phyloP scores from a whole-genome alignment of 2,113 vertebrate species.

The Pogonocichla stellata region DNA sequence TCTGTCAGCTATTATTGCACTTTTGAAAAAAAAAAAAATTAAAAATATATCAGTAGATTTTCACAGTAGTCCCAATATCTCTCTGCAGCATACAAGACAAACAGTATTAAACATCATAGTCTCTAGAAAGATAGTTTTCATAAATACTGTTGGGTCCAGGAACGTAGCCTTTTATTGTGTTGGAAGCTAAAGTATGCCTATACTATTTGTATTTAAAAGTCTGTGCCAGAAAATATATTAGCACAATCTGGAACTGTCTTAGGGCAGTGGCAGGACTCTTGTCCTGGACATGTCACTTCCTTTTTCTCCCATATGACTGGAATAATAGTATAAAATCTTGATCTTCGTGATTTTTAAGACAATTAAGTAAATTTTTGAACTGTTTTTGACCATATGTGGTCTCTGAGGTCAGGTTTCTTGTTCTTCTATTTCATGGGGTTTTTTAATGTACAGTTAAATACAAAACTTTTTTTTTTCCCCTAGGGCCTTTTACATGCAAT shows the following conservation, averaged over 20 bases:
- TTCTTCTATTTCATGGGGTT: not conserved
- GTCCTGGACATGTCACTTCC: not conserved
- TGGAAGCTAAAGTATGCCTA: not conserved
- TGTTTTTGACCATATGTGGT: not conserved
- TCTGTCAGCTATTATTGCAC: not conserved
- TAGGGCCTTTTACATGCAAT: not conserved
- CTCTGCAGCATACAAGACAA: not conserved
- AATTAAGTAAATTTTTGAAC: not conserved
- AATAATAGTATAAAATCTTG: not conserved
- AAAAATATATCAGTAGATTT: not conserved
- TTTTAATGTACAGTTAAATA: not conserved
- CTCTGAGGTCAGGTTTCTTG: not conserved
- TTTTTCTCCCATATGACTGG: not conserved
- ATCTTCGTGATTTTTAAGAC: not conserved
- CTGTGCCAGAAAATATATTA: not conserved
- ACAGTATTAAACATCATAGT: not conserved
- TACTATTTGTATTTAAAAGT: not conserved
- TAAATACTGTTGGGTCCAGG: not conserved
- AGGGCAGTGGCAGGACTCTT: not conserved
- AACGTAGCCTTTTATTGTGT: not conserved
- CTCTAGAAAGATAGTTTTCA: not conserved
- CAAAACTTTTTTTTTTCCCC: fast-evolving
- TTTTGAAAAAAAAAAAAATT: not conserved
- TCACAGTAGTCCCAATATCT: not conserved
- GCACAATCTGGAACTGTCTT: not conserved